Evolutionary conservation across 2,797 vertebrate genomes (phyloP).

Genomic region (Amblyopsis hoosieri): DNA sequence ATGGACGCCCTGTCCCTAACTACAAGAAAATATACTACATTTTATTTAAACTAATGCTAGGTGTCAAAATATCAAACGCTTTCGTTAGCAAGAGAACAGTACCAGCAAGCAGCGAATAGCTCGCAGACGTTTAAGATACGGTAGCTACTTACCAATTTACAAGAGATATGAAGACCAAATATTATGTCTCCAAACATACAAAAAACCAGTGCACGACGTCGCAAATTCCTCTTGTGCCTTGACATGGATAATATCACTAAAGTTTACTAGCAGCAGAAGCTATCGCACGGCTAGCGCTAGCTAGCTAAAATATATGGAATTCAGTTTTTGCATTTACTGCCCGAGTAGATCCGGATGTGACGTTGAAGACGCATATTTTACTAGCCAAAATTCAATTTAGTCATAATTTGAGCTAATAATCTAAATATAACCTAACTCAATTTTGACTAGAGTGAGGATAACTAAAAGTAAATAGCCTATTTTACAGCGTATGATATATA

Average conservation of each 20-base stretch:
- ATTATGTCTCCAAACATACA: conserved; percentile 45
- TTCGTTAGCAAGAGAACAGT: conserved; percentile 34
- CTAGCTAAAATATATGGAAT: conserved; percentile 65
- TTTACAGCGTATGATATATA: too few relatives aligned
- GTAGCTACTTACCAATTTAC: conserved; percentile 64
- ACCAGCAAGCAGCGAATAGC: conserved; percentile 50
- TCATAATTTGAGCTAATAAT: too few relatives aligned
- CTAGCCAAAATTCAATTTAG: too few relatives aligned
- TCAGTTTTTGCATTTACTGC: conserved; percentile 58
- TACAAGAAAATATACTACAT: background rate
- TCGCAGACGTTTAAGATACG: conserved; percentile 42
- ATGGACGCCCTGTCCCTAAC: background rate
- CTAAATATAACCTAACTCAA: too few relatives aligned
- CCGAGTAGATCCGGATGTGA: conserved; percentile 67
- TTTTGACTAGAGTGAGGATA: too few relatives aligned
- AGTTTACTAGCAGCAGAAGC: conserved; percentile 41
- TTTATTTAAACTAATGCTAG: conserved; percentile 1
- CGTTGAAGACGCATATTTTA: conserved; percentile 11
- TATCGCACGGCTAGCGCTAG: conserved; percentile 36
- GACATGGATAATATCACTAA: conserved; percentile 69
- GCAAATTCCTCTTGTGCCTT: conserved; percentile 51
- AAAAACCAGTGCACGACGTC: conserved; percentile 53
- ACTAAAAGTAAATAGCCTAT: too few relatives aligned
- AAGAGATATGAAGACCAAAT: conserved; percentile 37
- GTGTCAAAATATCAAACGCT: conserved; percentile 37